Base-by-base conservation (phyloP, 2,888 invertebrate species). In the Epicampocera succincta region DNA sequence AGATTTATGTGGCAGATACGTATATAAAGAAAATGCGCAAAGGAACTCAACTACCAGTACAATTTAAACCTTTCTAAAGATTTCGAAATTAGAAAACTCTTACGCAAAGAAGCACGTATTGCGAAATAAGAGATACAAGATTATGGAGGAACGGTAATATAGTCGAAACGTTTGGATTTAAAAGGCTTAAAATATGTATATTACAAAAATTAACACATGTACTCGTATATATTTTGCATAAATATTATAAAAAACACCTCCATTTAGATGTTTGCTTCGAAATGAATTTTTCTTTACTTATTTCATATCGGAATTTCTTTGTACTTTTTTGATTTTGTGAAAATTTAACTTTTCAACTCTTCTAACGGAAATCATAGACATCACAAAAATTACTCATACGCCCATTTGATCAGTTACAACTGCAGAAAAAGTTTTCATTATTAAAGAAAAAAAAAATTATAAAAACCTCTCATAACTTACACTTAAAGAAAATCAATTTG, bases 341-440 rank as follows among this genome's bases (percentile, higher is more conserved):
- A 79, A 82, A 69, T 74, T 78, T 66, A 78, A 82, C 52, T 74
- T 73, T 69, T 52, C 44, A 74, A 65, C 65, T 72, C 65, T 78
- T 69, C 65, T 78, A 75, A 74, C 82, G 82, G 82, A 82, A 78
- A 82, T 82, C 82, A 78, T 71, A 82, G 82, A 78, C 71, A 82
- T 82, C 78, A 78, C 82, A 71, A 66, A 74, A 78, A 82, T 82
- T 82, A 82, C 74, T 82, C 78, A 82, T 78, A 82, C 82, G 82
- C 82, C 82, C 82, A 82, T 78, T 71, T 54, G 74, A 66, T 71
- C 78, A 74, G 56, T 63, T 69, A 48, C 33, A 60, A 17, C 13
- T 56, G 69, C n/a, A 33, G 44, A 60, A 65, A 54, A 72, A 65
- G 29, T 58, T n/a, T 12, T 12, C 25, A 63, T 50, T 52, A 54